Evolutionary conservation across 1,140 invertebrate genomes (phyloP), one percentile per base, ranked within the genome.

Genomic region (Drosophila littoralis): DNA sequence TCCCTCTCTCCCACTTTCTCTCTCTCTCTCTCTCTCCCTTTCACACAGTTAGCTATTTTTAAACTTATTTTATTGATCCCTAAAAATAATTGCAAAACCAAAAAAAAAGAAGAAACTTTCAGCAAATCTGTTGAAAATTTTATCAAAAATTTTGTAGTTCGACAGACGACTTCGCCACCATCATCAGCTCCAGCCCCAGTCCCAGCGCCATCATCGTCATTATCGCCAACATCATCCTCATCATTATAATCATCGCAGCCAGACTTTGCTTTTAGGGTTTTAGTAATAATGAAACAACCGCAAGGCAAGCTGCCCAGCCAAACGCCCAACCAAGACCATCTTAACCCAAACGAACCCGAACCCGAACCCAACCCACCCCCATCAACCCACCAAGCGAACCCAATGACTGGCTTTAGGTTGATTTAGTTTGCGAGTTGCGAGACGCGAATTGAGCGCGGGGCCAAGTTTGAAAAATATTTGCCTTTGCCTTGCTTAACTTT

Each of bases 21-120:
- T 9, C 8, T 7, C 33, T 2, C 17, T 45, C 36, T 9, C 58
- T 10, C 33, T 13, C 51, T 9, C 38, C 10, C 59, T 8, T 28
- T 12, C 32, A 36, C 40, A 32, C 22, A 61, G 48, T 60, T 28
- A 66, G 79, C 79, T 86, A 82, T 86, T 79, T 86, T 82, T 88
- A 83, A 88, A 88, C 79, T 88, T 88, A 79, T 88, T 83, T 89
- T 88, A 88, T 88, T 88, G 83, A 88, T 88, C 83, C 83, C 84
- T 67, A 79, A 74, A 86, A 88, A 88, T 88, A 88, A 88, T 88
- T 88, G 84, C 77, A 77, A 69, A 68, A 75, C 52, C 77, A 38
- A 81, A 75, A 81, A 22, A n/a, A 55, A 68, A 60, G 40, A 68
- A 60, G 48, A 22, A 65, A 35, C 42, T 36, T 13, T 15, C 40